Evolutionary conservation across 2,888 invertebrate genomes (phyloP), one percentile per base, ranked within the genome.

Genomic region (Coenonympha glycerion): DNA sequence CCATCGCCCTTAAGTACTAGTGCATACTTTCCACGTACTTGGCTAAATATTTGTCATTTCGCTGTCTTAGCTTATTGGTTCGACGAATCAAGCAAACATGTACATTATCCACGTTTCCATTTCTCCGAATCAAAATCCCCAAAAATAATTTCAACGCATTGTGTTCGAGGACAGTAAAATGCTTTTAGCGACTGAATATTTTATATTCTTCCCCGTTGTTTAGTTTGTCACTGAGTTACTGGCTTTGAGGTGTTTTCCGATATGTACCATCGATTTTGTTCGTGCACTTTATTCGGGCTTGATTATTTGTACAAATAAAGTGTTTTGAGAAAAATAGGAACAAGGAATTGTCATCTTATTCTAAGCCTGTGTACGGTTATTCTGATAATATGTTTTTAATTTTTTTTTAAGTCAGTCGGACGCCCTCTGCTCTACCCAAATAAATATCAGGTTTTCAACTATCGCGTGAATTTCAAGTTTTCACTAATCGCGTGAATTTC

Each of bases 101-200:
- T n/a, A n/a, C n/a, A n/a, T n/a, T 30, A 13, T 13, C 30, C 8
- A 31, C 8, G 8, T 15, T n/a, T 15, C 15, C 8, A 15, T 16
- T 3, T 9, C 8, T 16, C 13, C 9, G 6, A 33, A 9, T 8
- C 8, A 16, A 31, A 13, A 33, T 16, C 9, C 3, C 15, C 16
- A 15, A 33, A 33, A 33, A 33, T 33, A 15, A 33, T 33, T 9
- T 15, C 9, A 33, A 33, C 31, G 16, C 31, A 15, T 8, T 31
- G 31, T 31, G 31, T 21, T 28, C 3, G 30, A 11, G 30, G 42
- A 63, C 62, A 57, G 28, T 40, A 50, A 56, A 57, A 62, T 52
- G 60, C 62, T 64, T 62, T 64, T 62, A 65, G 54, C 49, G 13
- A 21, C 24, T 65, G 63, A 57, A 64, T 65, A 62, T 62, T 65